Evolutionary conservation across 2,113 vertebrate species (phyloP), one percentile per base, ranked within the genome.

Genomic region (Spea bombifrons): DNA sequence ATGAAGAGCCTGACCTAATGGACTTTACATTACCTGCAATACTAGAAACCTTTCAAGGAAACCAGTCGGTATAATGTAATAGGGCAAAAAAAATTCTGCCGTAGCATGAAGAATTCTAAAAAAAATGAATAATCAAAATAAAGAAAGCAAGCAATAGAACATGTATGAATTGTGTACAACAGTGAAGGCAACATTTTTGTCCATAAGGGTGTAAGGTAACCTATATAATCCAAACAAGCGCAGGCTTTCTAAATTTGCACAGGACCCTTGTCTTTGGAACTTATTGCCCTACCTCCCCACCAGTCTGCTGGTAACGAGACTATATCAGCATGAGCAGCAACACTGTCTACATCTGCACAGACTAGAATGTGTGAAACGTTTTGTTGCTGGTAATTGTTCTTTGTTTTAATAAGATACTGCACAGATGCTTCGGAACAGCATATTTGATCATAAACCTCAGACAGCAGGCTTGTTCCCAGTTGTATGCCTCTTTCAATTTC

Each of bases 1-100:
- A 98, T 96, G 96, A 95, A 94, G 95, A 95, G 94, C 91, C 93
- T 94, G 95, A 98, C 96, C 95, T 96, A 93, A 96, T 94, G 91
- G 94, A 94, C 94, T 95, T 95, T 90, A 94, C 93, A 96, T 97
- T 97, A 95, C 97, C 94, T 96, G 90, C 90, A 94, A 95, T 89
- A 91, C 94, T 93, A 94, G 93, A 95, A 92, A 92, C 92, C 90
- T 94, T 92, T 91, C 90, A 90, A 83, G 82, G 86, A 89, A 88
- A 89, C 88, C 88, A 90, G 88, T 91, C 91, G 90, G 90, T 90
- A 88, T 88, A 90, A 92, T 90, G 90, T 92, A 88, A 90, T 91
- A 83, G 86, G 87, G 85, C 81, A 88, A 59, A 59, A 59, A 59
- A 59, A 9, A 59, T 30, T 30, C 30, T 30, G 30, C 30, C 30